These are phyloP conservation scores for Drosophila bifasciata DNA, from an alignment of 1,140 invertebrate species.

Conservation along the genomic window DNA sequence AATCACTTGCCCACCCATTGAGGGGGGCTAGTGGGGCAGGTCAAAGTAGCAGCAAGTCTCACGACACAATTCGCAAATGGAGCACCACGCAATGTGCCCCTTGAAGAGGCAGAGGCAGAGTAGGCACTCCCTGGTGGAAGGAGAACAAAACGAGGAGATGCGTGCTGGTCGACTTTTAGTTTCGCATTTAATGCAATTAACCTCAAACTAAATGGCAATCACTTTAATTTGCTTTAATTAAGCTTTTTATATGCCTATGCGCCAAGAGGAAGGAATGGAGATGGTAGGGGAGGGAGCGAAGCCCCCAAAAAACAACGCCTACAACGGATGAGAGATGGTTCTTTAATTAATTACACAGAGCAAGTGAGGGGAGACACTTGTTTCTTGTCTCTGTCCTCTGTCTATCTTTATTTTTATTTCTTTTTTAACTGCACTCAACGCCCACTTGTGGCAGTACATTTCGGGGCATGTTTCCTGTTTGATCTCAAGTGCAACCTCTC, in stretches of 20 bases:
- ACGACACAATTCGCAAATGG: constrained; percentile 67
- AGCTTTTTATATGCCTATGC: constrained; percentile 75
- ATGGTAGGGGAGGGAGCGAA: constrained; percentile 16
- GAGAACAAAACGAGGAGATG: constrained; percentile 25
- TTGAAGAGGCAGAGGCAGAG: constrained; percentile 1
- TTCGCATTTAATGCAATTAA: constrained; percentile 83
- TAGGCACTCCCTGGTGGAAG: constrained; percentile 11
- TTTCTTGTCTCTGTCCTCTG: background rate
- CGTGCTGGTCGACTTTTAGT: constrained; percentile 57
- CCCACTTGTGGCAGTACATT: constrained; percentile 39
- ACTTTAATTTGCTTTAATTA: constrained; percentile 83
- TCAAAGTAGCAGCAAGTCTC: constrained; percentile 66
- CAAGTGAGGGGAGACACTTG: constrained; percentile 26
- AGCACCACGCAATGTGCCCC: constrained; percentile 14
- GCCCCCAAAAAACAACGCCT: constrained; percentile 57
- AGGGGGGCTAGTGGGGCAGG: constrained; percentile 15
- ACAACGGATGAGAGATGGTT: constrained; percentile 52
- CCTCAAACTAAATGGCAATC: constrained; percentile 83
- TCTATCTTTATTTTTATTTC: constrained; percentile 5
- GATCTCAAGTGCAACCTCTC: constrained; percentile 49
- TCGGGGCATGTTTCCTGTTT: constrained; percentile 60
- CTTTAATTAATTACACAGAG: constrained; percentile 68
- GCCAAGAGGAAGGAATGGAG: background rate
- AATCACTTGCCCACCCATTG: constrained; percentile 58
- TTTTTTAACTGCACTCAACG: constrained; percentile 27